These are phyloP conservation scores for Drosophila kohkoa DNA, from an alignment of 1,140 invertebrate species.

Conservation along the genomic window DNA sequence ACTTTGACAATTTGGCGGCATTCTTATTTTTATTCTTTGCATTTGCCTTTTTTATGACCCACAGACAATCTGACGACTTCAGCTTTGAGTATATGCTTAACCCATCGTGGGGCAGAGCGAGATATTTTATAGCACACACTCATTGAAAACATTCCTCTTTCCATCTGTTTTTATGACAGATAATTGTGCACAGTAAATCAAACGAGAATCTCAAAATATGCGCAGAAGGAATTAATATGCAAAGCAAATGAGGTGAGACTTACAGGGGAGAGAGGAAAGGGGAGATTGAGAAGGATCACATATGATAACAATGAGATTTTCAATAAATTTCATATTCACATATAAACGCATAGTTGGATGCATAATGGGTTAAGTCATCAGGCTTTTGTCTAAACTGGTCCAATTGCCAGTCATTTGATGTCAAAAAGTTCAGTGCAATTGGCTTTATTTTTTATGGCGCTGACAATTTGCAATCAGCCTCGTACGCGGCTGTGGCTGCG, in stretches of 20 bases:
- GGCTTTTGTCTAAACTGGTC: slow-evolving; percentile 14
- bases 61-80: slow-evolving; percentile 56
- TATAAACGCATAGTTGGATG: not conserved
- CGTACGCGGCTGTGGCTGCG: slow-evolving; percentile 11
- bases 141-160: slow-evolving; percentile 29
- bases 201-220: slow-evolving; percentile 23
- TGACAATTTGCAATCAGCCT: slow-evolving; percentile 64
- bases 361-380: slow-evolving; percentile 45
- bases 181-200: slow-evolving; percentile 49
- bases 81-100: slow-evolving; percentile 18
- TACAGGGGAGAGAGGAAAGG: not conserved
- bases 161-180: slow-evolving; percentile 42
- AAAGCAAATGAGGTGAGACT: slow-evolving; percentile 39
- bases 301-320: not conserved
- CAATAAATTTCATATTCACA: not conserved
- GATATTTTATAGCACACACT: slow-evolving; percentile 17
- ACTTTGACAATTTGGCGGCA: slow-evolving; percentile 67
- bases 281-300: not conserved
- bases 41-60: slow-evolving; percentile 55
- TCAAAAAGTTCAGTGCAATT: slow-evolving; percentile 50
- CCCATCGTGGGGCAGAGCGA: slow-evolving; percentile 18
- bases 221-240: slow-evolving; percentile 37
- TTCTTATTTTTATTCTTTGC: slow-evolving; percentile 28
- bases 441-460: slow-evolving; percentile 49
- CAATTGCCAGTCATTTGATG: slow-evolving; percentile 46